phyloP scores from a whole-genome alignment of 2,113 vertebrate genomes.

The Elephas maximus region DNA sequence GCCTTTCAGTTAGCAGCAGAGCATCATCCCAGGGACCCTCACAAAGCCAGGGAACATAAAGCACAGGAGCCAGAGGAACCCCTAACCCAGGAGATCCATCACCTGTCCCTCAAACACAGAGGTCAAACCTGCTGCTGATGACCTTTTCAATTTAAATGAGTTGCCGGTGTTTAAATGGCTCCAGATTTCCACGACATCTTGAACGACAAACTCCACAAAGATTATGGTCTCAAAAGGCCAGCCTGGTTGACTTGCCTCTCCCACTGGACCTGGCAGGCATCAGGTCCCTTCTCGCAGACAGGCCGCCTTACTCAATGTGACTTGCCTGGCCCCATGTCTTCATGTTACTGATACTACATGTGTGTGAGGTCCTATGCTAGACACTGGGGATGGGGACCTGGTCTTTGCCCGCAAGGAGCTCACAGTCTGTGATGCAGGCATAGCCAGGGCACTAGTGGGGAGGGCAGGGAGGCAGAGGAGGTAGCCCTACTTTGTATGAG shows the following conservation, averaged over 20 bases:
- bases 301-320: neutral
- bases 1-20: neutral
- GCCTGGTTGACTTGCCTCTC: neutral
- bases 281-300: neutral
- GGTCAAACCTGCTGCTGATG: neutral
- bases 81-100: neutral
- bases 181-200: neutral
- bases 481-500: neutral
- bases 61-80: neutral
- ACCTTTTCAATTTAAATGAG: neutral
- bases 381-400: neutral
- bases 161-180: neutral
- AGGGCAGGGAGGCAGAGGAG: neutral
- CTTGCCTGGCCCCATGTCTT: accelerated
- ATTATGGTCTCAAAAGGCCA: neutral
- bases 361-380: neutral
- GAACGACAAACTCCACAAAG: neutral
- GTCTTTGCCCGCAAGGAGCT: neutral
- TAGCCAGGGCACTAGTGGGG: neutral
- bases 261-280: accelerated
- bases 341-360: neutral
- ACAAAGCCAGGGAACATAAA: neutral
- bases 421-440: neutral
- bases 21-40: no score
- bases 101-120: neutral